phyloP scores from a whole-genome alignment of 1,140 invertebrate species.

The Dermatophagoides farinae region DNA sequence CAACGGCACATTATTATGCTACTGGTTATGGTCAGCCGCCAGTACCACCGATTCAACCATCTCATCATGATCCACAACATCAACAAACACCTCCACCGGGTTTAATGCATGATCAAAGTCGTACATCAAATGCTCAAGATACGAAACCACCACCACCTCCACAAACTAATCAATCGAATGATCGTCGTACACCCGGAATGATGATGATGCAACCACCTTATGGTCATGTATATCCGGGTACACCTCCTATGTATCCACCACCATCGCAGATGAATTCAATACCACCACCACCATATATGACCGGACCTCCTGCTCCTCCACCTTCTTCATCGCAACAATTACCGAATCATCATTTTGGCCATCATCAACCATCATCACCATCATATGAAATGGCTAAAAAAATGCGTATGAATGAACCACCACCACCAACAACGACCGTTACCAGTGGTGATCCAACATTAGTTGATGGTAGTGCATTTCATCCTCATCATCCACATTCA shows the following conservation, averaged over 20 bases:
- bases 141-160: background rate
- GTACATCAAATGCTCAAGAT: slow-evolving; percentile 2
- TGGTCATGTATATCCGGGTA: background rate
- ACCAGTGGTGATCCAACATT: background rate
- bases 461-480: no score
- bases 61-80: background rate
- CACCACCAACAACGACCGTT: background rate
- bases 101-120: background rate
- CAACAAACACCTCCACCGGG: background rate
- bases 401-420: background rate
- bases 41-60: no score
- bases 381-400: background rate
- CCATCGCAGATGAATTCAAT: background rate
- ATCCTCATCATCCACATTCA: no score
- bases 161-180: background rate
- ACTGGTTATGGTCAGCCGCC: no score
- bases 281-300: slow-evolving; percentile 1
- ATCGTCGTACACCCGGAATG: slow-evolving; percentile 3
- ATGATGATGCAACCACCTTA: background rate
- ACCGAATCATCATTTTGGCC: background rate
- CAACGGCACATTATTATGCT: no score
- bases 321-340: background rate
- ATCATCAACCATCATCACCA: background rate
- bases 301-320: background rate
- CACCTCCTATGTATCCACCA: background rate